Conservation (phyloP, 2,888 invertebrate species). For the Flabesymbios commensalis region DNA sequence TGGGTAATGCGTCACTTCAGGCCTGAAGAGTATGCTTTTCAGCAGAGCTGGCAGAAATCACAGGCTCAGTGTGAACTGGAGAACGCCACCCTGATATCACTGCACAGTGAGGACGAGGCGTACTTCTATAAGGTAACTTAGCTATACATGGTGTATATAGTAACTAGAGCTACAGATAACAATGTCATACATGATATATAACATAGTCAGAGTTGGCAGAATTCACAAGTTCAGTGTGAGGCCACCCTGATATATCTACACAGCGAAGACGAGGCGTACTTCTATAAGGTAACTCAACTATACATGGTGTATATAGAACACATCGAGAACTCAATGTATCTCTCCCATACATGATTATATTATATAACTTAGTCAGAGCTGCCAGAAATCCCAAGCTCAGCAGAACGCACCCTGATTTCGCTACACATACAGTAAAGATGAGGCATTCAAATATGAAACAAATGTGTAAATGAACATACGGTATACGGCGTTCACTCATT, state of each 20-base stretch:
- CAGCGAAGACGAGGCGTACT: constrained; percentile 27
- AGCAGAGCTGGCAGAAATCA: constrained; percentile 21
- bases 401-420: constrained; percentile 19
- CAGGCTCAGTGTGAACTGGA: constrained; percentile 17
- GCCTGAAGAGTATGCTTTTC: constrained; percentile 15
- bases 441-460: constrained; percentile 26
- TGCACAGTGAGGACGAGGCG: constrained; percentile 26
- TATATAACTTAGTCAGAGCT: too few species aligned
- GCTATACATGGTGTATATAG: too few species aligned
- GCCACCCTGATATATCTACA: constrained; percentile 17
- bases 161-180: too few species aligned
- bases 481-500: too few species aligned
- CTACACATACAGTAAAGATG: constrained; percentile 24
- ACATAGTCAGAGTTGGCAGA: constrained; percentile 24
- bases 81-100: constrained; percentile 17
- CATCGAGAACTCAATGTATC: too few species aligned
- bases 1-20: constrained; percentile 25
- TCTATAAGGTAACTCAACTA: constrained; percentile 22
- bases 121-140: constrained; percentile 26
- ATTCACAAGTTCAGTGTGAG: constrained; percentile 17
- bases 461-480: too few species aligned
- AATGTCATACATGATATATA: too few species aligned
- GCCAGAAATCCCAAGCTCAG: constrained; percentile 17
- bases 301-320: too few species aligned
- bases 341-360: too few species aligned